Evolutionary conservation across 2,888 invertebrate species (phyloP), one percentile per base, ranked within the genome.

Genomic region (Cheilosia pagana): DNA sequence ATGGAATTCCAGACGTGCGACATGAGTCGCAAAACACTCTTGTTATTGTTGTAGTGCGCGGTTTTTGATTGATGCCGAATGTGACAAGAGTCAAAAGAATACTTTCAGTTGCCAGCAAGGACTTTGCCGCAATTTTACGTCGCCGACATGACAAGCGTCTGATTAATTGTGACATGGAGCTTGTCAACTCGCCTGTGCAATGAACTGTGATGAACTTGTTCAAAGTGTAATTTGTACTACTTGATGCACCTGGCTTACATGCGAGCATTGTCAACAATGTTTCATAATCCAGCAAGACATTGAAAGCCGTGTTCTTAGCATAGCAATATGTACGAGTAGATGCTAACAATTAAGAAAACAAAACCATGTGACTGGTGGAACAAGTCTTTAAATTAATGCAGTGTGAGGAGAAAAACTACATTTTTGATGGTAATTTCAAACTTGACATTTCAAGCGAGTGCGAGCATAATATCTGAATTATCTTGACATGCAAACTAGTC

Each of bases 161-260:
- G 82, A 78, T 77, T 78, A 82, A 82, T 82, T 82, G 82, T 48
- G 72, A 82, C 82, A 82, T 72, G 67, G 39, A 67, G 43, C 53
- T 78, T 77, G 71, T 78, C 72, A 82, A 77, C 31, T 16, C n/a
- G 19, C 57, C 23, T 63, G 31, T 41, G 65, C 65, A 65, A 41
- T 77, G 59, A 72, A 82, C 72, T 72, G n/a, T 57, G 77, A 62
- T 78, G 78, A 82, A 82, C 78, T 77, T 72, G 81, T 68, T 63
- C 45, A 31, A 57, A 70, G 48, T 50, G 21, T 8, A 21, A 14
- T 21, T 5, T 21, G 10, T 3, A 35, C 10, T 14, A 23, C 2
- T 60, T 23, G 41, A 39, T 68, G 28, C 74, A 50, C 35, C 53
- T 55, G 60, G 53, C 43, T 39, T 28, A 28, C 28, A 45, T 55